Percentiles rank a stretch among this genome's conserved stretches.
phyloP scores from a whole-genome alignment of 1,140 invertebrate species.

The Drosophila burlai region DNA sequence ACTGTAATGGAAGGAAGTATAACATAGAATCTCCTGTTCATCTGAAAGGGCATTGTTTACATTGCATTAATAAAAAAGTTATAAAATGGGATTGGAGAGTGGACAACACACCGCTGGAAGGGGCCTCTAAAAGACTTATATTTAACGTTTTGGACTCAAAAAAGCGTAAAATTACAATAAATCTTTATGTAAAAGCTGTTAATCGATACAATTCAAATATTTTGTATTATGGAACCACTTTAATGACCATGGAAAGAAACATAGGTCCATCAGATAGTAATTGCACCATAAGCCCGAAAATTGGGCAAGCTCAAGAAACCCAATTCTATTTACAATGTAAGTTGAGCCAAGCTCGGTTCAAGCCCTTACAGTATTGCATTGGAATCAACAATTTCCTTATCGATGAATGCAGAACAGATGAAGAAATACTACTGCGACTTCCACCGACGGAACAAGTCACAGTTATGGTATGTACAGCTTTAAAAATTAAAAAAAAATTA shows the following conservation, averaged over 20 bases:
- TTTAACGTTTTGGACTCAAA: constrained; percentile 8
- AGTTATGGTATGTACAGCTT: constrained; percentile 12
- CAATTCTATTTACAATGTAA: constrained; percentile 8
- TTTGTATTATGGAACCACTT: constrained; percentile 8
- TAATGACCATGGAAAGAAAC: constrained; percentile 9
- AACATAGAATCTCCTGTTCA: constrained; percentile 20
- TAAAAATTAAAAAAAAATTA: no score
- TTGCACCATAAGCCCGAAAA: constrained; percentile 1
- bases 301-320: constrained; percentile 6
- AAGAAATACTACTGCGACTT: constrained; percentile 10
- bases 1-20: constrained; percentile 52
- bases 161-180: neutral
- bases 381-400: constrained; percentile 1
- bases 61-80: constrained; percentile 36
- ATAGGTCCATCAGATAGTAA: constrained; percentile 2
- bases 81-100: constrained; percentile 43
- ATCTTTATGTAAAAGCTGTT: constrained; percentile 7
- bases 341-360: constrained; percentile 1
- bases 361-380: constrained; percentile 12
- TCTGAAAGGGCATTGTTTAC: constrained; percentile 36
- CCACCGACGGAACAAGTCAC: neutral
- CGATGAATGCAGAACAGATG: constrained; percentile 4
- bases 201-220: constrained; percentile 5
- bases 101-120: constrained; percentile 1
- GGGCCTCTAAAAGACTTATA: constrained; percentile 34